Evolutionary conservation across 2,888 invertebrate species (phyloP).

Genomic region (Periphyllus acericola): DNA sequence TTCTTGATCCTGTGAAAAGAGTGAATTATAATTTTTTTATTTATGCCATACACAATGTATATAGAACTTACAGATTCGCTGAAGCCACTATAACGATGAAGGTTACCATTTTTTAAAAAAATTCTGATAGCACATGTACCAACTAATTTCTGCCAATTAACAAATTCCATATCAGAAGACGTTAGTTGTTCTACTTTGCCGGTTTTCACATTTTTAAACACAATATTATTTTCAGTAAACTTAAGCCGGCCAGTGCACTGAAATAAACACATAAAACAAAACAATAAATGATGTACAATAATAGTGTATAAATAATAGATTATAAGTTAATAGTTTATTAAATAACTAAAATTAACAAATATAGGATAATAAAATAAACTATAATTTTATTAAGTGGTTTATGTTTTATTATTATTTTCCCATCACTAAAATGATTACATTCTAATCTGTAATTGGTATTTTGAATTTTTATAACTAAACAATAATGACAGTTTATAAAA

Average conservation of each 20-base stretch:
- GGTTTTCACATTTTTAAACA: conserved; percentile 95
- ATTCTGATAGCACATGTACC: conserved; percentile 90
- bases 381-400: background rate
- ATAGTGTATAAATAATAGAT: conserved; percentile 26
- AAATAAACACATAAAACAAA: conserved; percentile 65
- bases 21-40: conserved; percentile 10
- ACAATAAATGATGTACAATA: conserved; percentile 24
- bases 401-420: background rate
- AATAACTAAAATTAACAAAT: conserved; percentile 3
- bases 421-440: too few species aligned
- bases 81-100: conserved; percentile 94
- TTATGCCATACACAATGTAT: background rate
- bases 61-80: conserved; percentile 79
- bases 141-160: conserved; percentile 92
- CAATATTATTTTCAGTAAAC: conserved; percentile 87
- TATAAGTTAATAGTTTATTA: background rate
- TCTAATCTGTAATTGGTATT: too few species aligned
- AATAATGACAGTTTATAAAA: too few species aligned
- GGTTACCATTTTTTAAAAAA: conserved; percentile 86
- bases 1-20: conserved; percentile 80
- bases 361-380: background rate
- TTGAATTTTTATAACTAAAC: too few species aligned
- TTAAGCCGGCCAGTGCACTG: conserved; percentile 92
- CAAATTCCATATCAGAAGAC: conserved; percentile 85
- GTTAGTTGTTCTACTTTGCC: conserved; percentile 94